Evolutionary conservation across 2,888 invertebrate species (phyloP).

Genomic region (Lasioglossum vierecki): DNA sequence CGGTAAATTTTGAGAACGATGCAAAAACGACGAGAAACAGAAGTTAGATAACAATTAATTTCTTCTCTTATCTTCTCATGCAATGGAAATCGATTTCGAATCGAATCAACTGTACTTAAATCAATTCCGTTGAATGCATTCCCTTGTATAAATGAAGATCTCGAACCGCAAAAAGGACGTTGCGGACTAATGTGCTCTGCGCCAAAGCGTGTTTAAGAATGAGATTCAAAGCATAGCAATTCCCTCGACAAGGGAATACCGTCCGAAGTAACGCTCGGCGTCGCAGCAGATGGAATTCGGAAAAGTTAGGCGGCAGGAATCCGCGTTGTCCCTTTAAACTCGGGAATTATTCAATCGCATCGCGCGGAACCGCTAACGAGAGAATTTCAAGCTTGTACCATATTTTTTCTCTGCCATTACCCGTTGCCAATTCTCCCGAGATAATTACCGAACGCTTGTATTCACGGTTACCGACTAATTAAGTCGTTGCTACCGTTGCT

Average conservation of each 20-base stretch:
- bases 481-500: not conserved
- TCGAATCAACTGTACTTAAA: too few species aligned
- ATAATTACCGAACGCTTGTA: constrained; percentile 1
- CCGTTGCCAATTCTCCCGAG: not conserved
- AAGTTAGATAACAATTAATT: not conserved
- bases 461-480: not conserved
- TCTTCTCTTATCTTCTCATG: not conserved
- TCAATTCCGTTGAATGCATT: not conserved
- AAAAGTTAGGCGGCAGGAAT: not conserved
- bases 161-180: not conserved
- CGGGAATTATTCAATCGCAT: not conserved
- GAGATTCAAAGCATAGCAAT: not conserved
- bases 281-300: not conserved
- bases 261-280: not conserved
- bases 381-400: not conserved
- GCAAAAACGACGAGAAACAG: too few species aligned
- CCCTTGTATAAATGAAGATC: not conserved
- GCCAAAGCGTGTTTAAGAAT: not conserved
- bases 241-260: not conserved
- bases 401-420: not conserved
- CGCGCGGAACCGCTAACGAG: not conserved
- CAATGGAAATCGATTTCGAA: not conserved
- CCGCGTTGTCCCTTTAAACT: not conserved
- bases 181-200: not conserved
- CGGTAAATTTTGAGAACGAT: too few species aligned